These are phyloP conservation scores for Chloroclysta siterata DNA, from an alignment of 2,888 invertebrate genomes.

Conservation along the genomic window DNA sequence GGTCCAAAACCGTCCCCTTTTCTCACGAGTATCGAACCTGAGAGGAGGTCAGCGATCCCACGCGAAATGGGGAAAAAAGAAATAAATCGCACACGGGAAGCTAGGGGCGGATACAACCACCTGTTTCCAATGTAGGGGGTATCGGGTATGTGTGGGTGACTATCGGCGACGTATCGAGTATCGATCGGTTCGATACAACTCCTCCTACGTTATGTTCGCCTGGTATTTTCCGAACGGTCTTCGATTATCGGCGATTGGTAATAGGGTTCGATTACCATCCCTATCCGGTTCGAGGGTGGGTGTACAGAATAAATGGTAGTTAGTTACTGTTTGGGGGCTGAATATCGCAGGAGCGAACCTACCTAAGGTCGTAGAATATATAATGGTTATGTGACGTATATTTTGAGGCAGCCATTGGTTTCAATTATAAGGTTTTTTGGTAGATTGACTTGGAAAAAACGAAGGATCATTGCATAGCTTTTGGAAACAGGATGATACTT, in stretches of 20 bases:
- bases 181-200: conserved; percentile 76
- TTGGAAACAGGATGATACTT: too few species aligned
- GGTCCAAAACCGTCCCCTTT: conserved; percentile 17
- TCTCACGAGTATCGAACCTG: conserved; percentile 32
- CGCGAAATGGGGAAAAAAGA: conserved; percentile 13
- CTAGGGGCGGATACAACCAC: conserved; percentile 40
- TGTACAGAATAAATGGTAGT: conserved; percentile 8
- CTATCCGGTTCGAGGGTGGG: conserved; percentile 23
- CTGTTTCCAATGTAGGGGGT: conserved; percentile 35
- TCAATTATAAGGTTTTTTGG: too few species aligned
- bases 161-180: conserved; percentile 50
- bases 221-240: conserved; percentile 79
- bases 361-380: too few species aligned
- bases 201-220: conserved; percentile 56
- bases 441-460: too few species aligned
- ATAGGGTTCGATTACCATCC: conserved; percentile 60
- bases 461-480: too few species aligned
- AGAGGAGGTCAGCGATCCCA: conserved; percentile 26
- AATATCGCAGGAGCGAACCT: background rate
- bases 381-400: too few species aligned
- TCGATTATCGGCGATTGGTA: conserved; percentile 79
- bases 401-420: too few species aligned
- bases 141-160: conserved; percentile 23
- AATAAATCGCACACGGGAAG: conserved; percentile 31
- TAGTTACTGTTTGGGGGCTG: background rate